These are phyloP conservation scores for Anolis carolinensis DNA, from an alignment of 2,113 vertebrate genomes.

Conservation along the genomic window DNA sequence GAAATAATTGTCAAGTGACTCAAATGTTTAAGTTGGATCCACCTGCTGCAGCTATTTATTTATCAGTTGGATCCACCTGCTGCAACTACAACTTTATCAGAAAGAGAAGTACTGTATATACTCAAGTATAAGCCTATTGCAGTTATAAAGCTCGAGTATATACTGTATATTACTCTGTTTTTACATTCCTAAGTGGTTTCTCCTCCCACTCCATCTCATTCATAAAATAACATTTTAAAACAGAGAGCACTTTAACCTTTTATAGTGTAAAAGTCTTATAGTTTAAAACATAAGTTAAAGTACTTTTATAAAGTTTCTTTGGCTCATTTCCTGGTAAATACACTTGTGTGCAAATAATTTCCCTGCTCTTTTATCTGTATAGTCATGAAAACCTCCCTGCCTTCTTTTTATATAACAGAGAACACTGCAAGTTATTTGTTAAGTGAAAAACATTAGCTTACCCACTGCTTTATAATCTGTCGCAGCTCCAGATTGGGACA, in stretches of 20 bases:
- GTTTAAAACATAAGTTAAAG: background rate
- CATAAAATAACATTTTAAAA: background rate
- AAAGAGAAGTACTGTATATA: slow-evolving; percentile 1
- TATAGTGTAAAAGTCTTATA: background rate
- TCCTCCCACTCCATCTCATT: background rate
- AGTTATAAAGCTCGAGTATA: too few relatives aligned
- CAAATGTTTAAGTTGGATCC: background rate
- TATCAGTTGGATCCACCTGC: background rate
- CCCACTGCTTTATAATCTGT: background rate
- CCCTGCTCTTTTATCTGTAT: background rate
- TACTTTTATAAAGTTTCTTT: background rate
- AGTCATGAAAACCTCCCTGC: background rate
- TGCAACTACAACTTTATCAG: background rate
- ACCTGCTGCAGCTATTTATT: background rate
- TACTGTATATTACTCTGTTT: background rate
- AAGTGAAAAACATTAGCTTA: background rate
- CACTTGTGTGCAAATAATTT: background rate
- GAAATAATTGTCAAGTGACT: background rate
- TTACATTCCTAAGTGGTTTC: background rate
- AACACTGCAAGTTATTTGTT: background rate
- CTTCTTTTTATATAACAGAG: background rate
- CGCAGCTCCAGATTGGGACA: background rate
- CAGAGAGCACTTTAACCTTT: background rate
- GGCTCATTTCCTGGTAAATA: background rate
- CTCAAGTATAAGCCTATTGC: too few relatives aligned